phyloP scores from a whole-genome alignment of 2,797 vertebrate genomes.

The Scleropages formosus region DNA sequence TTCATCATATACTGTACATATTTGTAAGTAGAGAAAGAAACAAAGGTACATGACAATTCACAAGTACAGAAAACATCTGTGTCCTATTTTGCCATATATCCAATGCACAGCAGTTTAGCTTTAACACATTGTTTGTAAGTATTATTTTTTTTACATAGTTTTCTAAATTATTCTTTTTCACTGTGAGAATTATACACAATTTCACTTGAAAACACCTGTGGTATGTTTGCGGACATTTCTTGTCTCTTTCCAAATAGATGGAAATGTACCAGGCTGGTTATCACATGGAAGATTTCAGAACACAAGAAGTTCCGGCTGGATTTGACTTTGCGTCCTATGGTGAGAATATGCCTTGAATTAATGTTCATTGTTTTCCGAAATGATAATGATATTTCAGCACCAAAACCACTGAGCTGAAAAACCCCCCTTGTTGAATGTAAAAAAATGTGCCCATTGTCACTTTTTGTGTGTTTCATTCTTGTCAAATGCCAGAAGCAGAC shows the following conservation, averaged over 20 bases:
- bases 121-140: too few species aligned
- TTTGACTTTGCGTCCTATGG: constrained; percentile 74
- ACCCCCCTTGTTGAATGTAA: neutral
- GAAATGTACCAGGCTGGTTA: constrained; percentile 69
- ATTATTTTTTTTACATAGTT: too few species aligned
- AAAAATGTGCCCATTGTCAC: neutral
- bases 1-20: neutral
- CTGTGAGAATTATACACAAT: too few species aligned
- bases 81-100: too few species aligned
- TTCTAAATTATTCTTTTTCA: too few species aligned
- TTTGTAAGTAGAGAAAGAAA: too few species aligned
- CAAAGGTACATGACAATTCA: too few species aligned
- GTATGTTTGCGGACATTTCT: too few species aligned
- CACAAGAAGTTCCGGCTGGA: constrained; percentile 73
- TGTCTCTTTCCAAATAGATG: constrained; percentile 55
- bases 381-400: neutral
- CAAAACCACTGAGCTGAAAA: neutral
- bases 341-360: constrained; percentile 48
- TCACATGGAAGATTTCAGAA: constrained; percentile 72
- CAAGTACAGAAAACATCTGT: too few species aligned
- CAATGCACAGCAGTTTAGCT: too few species aligned
- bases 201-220: too few species aligned
- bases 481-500: constrained; percentile 51
- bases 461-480: too few species aligned
- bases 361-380: neutral